Evolutionary conservation across 2,888 invertebrate genomes (phyloP), one percentile per base, ranked within the genome.

Genomic region (Caenorhabditis angaria): DNA sequence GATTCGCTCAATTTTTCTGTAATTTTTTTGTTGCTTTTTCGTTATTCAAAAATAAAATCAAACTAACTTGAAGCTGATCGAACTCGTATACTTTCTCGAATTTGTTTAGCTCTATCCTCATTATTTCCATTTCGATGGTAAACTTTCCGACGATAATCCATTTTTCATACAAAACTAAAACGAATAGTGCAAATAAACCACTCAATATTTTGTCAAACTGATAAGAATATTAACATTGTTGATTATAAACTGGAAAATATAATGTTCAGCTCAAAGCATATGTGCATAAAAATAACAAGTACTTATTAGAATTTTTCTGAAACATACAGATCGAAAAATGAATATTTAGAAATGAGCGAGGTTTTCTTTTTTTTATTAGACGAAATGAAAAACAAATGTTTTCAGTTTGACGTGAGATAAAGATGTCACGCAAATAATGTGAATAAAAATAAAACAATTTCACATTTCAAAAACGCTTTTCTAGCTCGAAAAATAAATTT

Each of bases 91-190:
- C 71, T 71, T 28, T 71, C 71, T n/a, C 71, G 60, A 14, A 71
- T 71, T 28, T 67, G 61, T 24, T 67, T 56, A 12, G 64, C 47
- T 48, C 64, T 53, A 22, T 71, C 63, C n/a, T 58, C 22, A 59
- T 71, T 71, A 41, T 63, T 66, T 22, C 53, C 67, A 24, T 55
- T 67, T 53, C 59, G 61, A 25, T 66, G 66, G 47, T 71, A 71
- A 47, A 58, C 71, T 60, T 71, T 71, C 24, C 61, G 55, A 24
- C 71, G 66, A 57, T 29, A 57, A 47, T 67, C 67, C 71, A 71
- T 71, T 32, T 2, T 41, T 24, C 2, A 20, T 20, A 14, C 14
- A 14, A 14, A 8, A 50, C n/a, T n/a, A n/a, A n/a, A n/a, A n/a
- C n/a, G 22, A 50, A 22, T 22, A 22, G 24, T 24, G 22, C 3